Evolutionary conservation across 2,888 invertebrate species (phyloP).

Genomic region (Acleris emargana): DNA sequence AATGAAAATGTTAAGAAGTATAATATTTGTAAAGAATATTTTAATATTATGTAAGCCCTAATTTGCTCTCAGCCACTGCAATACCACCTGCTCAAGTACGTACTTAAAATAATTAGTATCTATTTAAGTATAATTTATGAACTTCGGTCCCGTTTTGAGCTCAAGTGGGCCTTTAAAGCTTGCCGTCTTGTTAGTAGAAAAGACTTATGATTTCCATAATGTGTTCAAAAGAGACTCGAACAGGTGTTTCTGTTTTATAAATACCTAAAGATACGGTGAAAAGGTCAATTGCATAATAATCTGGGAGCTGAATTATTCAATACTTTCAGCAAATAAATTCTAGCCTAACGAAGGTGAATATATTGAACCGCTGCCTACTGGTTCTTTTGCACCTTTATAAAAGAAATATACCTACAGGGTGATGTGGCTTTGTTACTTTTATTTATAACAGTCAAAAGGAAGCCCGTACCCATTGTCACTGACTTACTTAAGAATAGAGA

Average conservation of each 20-base stretch:
- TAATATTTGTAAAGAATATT: neutral
- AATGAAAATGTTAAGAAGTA: neutral
- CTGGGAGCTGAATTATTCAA: neutral
- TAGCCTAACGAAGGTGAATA: neutral
- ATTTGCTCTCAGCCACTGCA: slow-evolving; percentile 28
- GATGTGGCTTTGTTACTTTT: slow-evolving; percentile 19
- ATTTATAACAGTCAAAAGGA: slow-evolving; percentile 21
- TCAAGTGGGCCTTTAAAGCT: slow-evolving; percentile 64
- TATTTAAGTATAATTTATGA: slow-evolving; percentile 71
- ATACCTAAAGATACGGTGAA: neutral
- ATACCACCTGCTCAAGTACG: slow-evolving; percentile 52
- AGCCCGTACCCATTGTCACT: slow-evolving; percentile 20
- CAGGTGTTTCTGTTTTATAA: slow-evolving; percentile 2
- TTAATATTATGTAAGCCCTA: slow-evolving; percentile 6
- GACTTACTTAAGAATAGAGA: slow-evolving; percentile 27
- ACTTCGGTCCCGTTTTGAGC: slow-evolving; percentile 52
- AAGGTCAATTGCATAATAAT: neutral
- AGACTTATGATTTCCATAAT: slow-evolving; percentile 12
- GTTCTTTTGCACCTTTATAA: neutral
- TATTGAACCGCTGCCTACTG: neutral
- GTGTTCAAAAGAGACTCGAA: neutral
- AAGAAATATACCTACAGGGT: neutral
- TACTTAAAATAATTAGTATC: slow-evolving; percentile 60
- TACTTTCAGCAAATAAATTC: neutral
- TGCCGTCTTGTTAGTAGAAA: slow-evolving; percentile 51